Percentiles rank a stretch among this genome's conserved stretches.
These are phyloP conservation scores for Gymnorhina tibicen DNA, from an alignment of 2,113 vertebrate species.

Conservation along the genomic window DNA sequence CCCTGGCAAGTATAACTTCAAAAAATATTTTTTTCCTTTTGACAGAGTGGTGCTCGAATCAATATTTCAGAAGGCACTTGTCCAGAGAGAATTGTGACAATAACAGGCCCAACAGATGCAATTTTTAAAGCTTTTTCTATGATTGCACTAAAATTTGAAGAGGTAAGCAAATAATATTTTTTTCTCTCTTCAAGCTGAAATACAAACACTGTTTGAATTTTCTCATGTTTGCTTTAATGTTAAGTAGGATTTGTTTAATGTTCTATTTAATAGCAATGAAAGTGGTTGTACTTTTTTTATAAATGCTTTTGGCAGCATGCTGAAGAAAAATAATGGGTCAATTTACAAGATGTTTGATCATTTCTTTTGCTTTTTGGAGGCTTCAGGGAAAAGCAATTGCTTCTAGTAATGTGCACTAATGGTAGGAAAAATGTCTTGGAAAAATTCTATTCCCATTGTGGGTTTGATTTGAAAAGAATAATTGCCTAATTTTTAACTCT, in stretches of 20 bases:
- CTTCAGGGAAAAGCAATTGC: conserved; percentile 56
- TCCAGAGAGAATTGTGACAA: conserved; percentile 92
- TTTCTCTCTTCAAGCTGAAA: not conserved
- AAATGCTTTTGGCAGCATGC: conserved; percentile 40
- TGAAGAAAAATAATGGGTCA: conserved; percentile 54
- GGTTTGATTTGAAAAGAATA: conserved; percentile 42
- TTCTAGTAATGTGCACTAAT: conserved; percentile 51
- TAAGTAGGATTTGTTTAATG: conserved; percentile 56
- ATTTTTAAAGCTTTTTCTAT: conserved; percentile 94
- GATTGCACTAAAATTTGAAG: conserved; percentile 94
- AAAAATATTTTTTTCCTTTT: conserved; percentile 55
- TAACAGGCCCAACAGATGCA: conserved; percentile 90
- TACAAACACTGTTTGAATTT: conserved; percentile 32
- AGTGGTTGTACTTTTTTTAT: conserved; percentile 53
- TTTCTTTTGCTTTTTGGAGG: conserved; percentile 59
- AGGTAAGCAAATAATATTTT: conserved; percentile 73
- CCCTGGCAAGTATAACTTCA: not conserved
- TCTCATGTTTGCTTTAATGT: conserved; percentile 54
- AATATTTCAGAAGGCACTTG: conserved; percentile 94
- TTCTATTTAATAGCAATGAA: conserved; percentile 50
- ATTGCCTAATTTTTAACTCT: conserved; percentile 35
- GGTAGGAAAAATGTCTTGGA: conserved; percentile 37
- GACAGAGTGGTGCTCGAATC: conserved; percentile 89
- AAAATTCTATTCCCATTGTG: conserved; percentile 52
- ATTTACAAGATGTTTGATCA: conserved; percentile 62